These are phyloP conservation scores for Dascillus cervinus DNA, from an alignment of 2,888 invertebrate genomes.

Conservation along the genomic window DNA sequence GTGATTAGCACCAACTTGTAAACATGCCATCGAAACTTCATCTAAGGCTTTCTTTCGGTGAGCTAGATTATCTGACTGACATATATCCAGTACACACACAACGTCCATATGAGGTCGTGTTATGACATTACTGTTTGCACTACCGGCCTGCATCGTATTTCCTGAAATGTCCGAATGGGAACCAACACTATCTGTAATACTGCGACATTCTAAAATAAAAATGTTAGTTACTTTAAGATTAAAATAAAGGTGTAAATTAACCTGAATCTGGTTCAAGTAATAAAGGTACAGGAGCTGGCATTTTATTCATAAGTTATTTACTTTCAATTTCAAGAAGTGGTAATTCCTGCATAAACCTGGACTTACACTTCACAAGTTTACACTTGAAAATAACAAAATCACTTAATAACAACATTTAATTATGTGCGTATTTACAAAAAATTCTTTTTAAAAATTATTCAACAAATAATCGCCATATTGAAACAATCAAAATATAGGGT, in stretches of 20 bases:
- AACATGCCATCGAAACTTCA: conserved; percentile 75
- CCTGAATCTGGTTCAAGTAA: conserved; percentile 1
- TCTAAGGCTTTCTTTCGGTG: conserved; percentile 77
- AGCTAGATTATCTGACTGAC: conserved; percentile 56
- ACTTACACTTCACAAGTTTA: too few species aligned
- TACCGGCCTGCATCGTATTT: conserved; percentile 40
- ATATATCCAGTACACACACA: conserved; percentile 76
- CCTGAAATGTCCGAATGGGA: conserved; percentile 55
- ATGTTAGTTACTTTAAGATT: conserved; percentile 4
- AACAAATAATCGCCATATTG: too few species aligned
- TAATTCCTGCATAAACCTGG: too few species aligned
- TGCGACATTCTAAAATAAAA: conserved; percentile 36
- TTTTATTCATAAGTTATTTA: too few species aligned
- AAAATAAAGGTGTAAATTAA: background rate
- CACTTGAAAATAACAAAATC: too few species aligned
- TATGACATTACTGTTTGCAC: conserved; percentile 27
- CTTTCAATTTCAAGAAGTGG: too few species aligned
- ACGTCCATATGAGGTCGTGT: conserved; percentile 74
- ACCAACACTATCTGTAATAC: conserved; percentile 53
- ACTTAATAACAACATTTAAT: too few species aligned
- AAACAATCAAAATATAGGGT: too few species aligned
- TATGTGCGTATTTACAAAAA: too few species aligned
- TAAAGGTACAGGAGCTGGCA: background rate
- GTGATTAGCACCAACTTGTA: conserved; percentile 69
- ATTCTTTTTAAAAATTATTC: too few species aligned